Evolutionary conservation across 2,888 invertebrate species (phyloP), one percentile per base, ranked within the genome.

Genomic region (Pachliopta kotzebuea): DNA sequence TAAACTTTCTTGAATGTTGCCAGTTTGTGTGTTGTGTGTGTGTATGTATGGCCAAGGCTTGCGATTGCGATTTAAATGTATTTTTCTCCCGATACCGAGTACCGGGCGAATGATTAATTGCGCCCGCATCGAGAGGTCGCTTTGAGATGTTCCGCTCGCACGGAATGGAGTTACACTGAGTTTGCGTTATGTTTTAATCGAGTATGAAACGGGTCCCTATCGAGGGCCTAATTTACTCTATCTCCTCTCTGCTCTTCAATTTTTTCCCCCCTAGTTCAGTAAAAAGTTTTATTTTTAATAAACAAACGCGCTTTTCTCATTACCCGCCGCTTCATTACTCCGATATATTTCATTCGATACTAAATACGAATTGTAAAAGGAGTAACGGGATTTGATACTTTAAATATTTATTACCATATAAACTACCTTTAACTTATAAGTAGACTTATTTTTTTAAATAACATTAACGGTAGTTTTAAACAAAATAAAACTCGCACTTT

Each of bases 21-120:
- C 65, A 49, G 64, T 59, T 52, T 64, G 65, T 42, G 62, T 60
- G 63, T 37, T 60, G 66, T 62, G 62, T 11, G 29, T 21, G 49
- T 52, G 67, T 67, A 60, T 65, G 68, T 74, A 72, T 60, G 66
- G 76, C 72, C 74, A 76, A 76, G 76, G 76, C 71, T 74, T 75
- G 75, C n/a, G 74, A 72, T 76, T 75, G 74, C 71, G 70, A 71
- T 74, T 76, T 73, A 66, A 76, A 73, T 75, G 70, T 74, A 76
- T 76, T 79, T 78, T 78, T 79, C 71, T 74, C 67, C 60, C 68
- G 67, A 68, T 75, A 78, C 70, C 75, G 68, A 74, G 63, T 68
- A 71, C 65, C 62, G 55, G 65, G 63, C 55, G 60, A 65, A 70
- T 76, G 70, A 79, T 73, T 79, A 69, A 77, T 74, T 69, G 61